phyloP scores from a whole-genome alignment of 2,797 vertebrate genomes.

The Falco concolor region DNA sequence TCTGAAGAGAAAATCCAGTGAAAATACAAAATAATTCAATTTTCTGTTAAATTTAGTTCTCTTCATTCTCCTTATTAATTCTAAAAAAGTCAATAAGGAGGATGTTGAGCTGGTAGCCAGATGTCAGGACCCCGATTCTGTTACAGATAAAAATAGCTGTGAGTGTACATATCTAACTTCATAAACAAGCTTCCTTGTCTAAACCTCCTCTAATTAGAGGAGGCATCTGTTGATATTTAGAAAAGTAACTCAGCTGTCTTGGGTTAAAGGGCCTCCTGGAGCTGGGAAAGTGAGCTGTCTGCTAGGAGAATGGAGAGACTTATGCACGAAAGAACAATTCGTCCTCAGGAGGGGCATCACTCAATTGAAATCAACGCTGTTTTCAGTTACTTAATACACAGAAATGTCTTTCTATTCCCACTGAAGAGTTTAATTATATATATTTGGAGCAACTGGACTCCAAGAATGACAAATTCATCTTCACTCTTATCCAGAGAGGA shows the following conservation, averaged over 20 bases:
- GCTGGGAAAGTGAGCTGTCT: slow-evolving; percentile 18
- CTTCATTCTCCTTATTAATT: neutral
- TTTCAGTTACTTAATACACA: neutral
- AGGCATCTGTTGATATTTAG: slow-evolving; percentile 49
- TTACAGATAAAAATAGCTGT: slow-evolving; percentile 48
- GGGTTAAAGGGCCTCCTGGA: slow-evolving; percentile 29
- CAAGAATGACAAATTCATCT: neutral
- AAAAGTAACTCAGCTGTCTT: slow-evolving; percentile 4
- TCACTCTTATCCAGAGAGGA: neutral
- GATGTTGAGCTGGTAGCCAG: slow-evolving; percentile 35
- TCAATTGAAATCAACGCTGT: neutral
- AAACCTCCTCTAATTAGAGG: slow-evolving; percentile 32
- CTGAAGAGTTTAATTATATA: neutral
- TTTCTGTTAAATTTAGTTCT: neutral
- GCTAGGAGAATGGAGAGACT: neutral
- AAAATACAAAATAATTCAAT: neutral
- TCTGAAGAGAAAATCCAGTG: neutral
- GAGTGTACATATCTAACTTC: neutral
- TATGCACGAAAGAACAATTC: neutral
- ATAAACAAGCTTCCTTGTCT: slow-evolving; percentile 47
- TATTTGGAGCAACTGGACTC: neutral
- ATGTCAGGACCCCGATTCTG: neutral
- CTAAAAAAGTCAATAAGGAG: neutral
- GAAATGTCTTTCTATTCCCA: neutral
- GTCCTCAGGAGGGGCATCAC: neutral